A percentile compares a stretch with the other conserved stretches of the same genome.
These are phyloP conservation scores for Cnemophilus loriae DNA, from an alignment of 2,113 vertebrate genomes.

Conservation along the genomic window DNA sequence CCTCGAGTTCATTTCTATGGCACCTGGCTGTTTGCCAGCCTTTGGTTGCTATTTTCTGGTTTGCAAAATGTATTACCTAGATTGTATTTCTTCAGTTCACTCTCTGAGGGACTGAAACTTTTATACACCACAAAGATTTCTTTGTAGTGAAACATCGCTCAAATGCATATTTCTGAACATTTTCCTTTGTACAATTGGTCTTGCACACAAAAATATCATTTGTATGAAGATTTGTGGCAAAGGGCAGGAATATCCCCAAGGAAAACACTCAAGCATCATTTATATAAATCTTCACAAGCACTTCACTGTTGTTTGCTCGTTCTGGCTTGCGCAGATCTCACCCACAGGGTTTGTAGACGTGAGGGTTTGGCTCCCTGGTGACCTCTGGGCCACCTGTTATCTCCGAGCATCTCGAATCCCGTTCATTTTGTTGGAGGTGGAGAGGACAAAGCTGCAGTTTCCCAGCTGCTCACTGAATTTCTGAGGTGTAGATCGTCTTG, in stretches of 20 bases:
- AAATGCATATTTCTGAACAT: not conserved
- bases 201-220: not conserved
- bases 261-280: not conserved
- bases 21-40: slow-evolving; percentile 9
- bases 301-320: not conserved
- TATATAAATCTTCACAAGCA: not conserved
- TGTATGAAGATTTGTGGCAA: not conserved
- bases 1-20: not conserved
- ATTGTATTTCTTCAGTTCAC: not conserved
- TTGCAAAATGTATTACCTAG: not conserved
- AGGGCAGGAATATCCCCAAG: not conserved
- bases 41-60: not conserved
- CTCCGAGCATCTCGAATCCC: not conserved
- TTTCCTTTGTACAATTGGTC: not conserved
- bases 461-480: not conserved
- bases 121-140: not conserved
- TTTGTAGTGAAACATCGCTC: not conserved
- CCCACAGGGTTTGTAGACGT: fast-evolving
- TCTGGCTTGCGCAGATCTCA: not conserved
- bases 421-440: not conserved
- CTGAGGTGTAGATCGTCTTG: not conserved
- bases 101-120: slow-evolving; percentile 8
- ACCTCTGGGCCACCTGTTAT: not conserved
- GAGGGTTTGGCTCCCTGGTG: not conserved
- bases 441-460: not conserved